Percentiles rank a stretch among this genome's conserved stretches.
Evolutionary conservation across 1,140 invertebrate species (phyloP).

Genomic region (Calephelis nemesis): DNA sequence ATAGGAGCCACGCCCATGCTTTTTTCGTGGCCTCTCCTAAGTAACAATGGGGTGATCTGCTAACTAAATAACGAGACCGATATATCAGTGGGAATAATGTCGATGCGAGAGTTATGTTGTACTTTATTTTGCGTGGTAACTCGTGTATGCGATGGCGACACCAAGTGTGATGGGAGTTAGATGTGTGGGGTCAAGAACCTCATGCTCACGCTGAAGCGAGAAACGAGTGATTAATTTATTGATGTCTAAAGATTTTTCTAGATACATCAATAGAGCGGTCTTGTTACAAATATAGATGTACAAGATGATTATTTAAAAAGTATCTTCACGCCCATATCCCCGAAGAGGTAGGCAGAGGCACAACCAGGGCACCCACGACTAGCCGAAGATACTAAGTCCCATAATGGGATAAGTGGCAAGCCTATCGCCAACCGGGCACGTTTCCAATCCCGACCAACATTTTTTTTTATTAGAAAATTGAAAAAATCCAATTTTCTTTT

Average conservation of each 20-base stretch:
- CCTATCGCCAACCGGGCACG: too few relatives aligned
- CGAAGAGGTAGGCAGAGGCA: too few relatives aligned
- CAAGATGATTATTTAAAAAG: too few relatives aligned
- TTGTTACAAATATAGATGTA: too few relatives aligned
- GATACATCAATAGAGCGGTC: too few relatives aligned
- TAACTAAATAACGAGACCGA: slow-evolving; percentile 76
- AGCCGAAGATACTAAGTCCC: too few relatives aligned
- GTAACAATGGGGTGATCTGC: slow-evolving; percentile 76
- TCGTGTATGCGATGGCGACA: slow-evolving; percentile 35
- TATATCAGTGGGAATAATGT: slow-evolving; percentile 62
- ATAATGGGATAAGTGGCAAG: too few relatives aligned
- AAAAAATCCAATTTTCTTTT: too few relatives aligned
- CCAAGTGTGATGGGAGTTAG: slow-evolving; percentile 35
- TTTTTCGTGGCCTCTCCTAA: slow-evolving; percentile 75
- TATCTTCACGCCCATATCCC: too few relatives aligned
- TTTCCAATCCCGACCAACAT: too few relatives aligned
- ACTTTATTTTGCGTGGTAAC: slow-evolving; percentile 48
- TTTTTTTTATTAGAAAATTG: too few relatives aligned
- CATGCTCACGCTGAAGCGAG: slow-evolving; percentile 25
- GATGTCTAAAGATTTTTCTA: slow-evolving; percentile 1
- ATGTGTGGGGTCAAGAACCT: background rate
- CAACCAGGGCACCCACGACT: too few relatives aligned
- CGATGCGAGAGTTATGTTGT: slow-evolving; percentile 47
- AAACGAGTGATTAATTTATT: slow-evolving; percentile 19
- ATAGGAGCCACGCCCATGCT: slow-evolving; percentile 73